Conservation (phyloP, 2,888 invertebrate species). For the Himalopsyche tibetana region DNA sequence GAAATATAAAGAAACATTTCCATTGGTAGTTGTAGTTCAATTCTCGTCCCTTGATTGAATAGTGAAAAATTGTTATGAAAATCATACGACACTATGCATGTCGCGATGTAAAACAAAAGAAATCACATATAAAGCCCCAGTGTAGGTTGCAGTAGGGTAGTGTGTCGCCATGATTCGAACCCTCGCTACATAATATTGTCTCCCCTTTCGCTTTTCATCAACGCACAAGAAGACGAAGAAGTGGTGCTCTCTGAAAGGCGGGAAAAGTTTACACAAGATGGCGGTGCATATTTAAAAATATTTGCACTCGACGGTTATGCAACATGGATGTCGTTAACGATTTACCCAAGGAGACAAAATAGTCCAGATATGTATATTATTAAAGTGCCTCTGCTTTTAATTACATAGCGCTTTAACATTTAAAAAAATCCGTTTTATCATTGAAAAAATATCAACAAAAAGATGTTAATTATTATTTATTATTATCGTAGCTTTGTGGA, state of each 20-base stretch:
- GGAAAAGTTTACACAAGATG: conserved; percentile 46
- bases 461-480: too few species aligned
- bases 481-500: too few species aligned
- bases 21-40: too few species aligned
- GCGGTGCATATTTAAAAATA: conserved; percentile 44
- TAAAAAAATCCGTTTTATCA: too few species aligned
- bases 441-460: too few species aligned
- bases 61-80: too few species aligned
- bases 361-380: not conserved
- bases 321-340: not conserved
- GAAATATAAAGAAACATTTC: too few species aligned
- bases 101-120: conserved; percentile 8
- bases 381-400: not conserved
- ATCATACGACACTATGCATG: not conserved
- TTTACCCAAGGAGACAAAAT: not conserved
- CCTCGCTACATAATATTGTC: not conserved
- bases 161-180: conserved; percentile 8
- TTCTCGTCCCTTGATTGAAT: too few species aligned
- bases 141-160: conserved; percentile 25
- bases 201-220: conserved; percentile 29
- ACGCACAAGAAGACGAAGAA: not conserved
- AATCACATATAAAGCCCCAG: not conserved
- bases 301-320: conserved; percentile 8
- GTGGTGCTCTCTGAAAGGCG: conserved; percentile 41
- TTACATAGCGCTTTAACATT: too few species aligned